Base-by-base conservation (phyloP, 2,797 vertebrate genomes). In the Loris lydekkerianus region DNA sequence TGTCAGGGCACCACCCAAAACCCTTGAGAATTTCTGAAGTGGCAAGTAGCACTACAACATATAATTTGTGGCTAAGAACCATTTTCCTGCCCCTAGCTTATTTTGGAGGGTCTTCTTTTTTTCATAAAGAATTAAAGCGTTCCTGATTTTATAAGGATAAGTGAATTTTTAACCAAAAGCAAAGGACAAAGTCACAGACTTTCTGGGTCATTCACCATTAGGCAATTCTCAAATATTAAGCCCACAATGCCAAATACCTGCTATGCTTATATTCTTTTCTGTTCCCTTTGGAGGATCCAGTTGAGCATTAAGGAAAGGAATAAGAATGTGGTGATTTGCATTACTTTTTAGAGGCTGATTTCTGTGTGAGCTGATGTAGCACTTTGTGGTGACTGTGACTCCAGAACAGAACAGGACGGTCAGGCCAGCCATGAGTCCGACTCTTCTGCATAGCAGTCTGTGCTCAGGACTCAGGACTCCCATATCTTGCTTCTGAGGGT, bases 391-490 rank as follows among this genome's bases (percentile, higher is more conserved):
- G n/a, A 18, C n/a, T 3, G 46, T 70, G 67, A 40, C 40, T 34
- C 61, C 25, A 29, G 78, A 67, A 84, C 61, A 60, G 4, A n/a
- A 15, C 1, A 56, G 40, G 46, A 15, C 3, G 25, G 18, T 56
- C 20, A 13, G 81, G 63, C 31, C 5, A 40, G 63, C 11, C 56
- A 43, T 31, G 23, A 58, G 40, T 4, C 3, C 1, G 5, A 25
- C 15, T 53, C 43, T 31, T 43, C 25, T 10, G 3, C 1, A 0
- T 20, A 10, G 10, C 43, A 5, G 8, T 18, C n/a, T 56, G 9
- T 20, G 20, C 43, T 46, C 14, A 65, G 17, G 37, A 53, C 0
- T 0, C 10, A 31, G 9, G 40, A 0, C n/a, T 53, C 40, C 14
- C 67, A 11, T 23, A 11, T 34, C 56, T 29, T 7, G 31, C 58